phyloP scores from a whole-genome alignment of 1,140 invertebrate species.

The Penaeus japonicus region DNA sequence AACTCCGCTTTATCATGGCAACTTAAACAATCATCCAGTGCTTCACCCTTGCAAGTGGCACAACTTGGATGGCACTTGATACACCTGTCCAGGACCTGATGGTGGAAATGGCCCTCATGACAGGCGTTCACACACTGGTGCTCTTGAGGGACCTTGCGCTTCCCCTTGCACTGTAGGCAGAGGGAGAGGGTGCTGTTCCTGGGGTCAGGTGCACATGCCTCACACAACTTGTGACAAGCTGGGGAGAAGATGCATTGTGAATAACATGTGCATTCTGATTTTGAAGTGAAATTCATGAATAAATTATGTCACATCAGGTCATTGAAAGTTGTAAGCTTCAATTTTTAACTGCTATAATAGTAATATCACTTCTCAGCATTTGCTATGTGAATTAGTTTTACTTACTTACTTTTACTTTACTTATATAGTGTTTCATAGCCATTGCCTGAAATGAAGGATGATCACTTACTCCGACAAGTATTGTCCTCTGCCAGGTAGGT shows the following conservation, averaged over 20 bases:
- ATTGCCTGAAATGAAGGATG: no score
- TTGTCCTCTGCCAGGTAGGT: constrained; percentile 37
- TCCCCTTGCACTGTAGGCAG: constrained; percentile 40
- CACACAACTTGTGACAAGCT: constrained; percentile 10
- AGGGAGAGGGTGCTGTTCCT: neutral
- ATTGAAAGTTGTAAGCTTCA: neutral
- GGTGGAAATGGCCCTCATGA: constrained; percentile 29
- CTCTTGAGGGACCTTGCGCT: neutral
- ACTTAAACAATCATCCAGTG: constrained; percentile 16
- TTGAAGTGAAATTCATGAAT: neutral
- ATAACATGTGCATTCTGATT: neutral
- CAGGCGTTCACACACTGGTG: constrained; percentile 39
- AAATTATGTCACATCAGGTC: neutral
- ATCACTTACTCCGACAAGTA: constrained; percentile 38
- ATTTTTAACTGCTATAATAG: no score
- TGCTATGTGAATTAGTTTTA: no score
- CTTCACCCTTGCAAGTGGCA: constrained; percentile 32
- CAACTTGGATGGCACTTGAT: constrained; percentile 37
- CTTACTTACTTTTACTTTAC: neutral
- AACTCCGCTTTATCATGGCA: constrained; percentile 29
- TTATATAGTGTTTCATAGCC: no score
- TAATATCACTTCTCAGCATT: no score
- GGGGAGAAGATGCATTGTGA: neutral
- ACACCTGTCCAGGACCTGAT: neutral
- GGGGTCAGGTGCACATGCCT: neutral